Base-by-base conservation (phyloP, 2,113 vertebrate species). In the Plecotus auritus region DNA sequence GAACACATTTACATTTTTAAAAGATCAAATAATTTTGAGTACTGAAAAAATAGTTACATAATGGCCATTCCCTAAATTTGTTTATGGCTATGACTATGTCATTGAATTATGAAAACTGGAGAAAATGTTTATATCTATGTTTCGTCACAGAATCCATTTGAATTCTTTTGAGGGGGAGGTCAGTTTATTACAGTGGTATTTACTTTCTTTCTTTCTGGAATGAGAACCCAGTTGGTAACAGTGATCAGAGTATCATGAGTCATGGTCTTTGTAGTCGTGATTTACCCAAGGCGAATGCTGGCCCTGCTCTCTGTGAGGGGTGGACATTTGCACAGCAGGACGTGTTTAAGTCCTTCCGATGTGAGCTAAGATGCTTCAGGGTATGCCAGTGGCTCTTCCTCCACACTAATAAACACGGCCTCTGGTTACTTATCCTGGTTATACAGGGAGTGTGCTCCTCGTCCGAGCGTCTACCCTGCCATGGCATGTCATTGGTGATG, bases 401-500 rank as follows among this genome's bases (percentile, higher is more conserved):
- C 0, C 2, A 45, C 0, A 14, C 45, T 9, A 0, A 2, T 14
- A 10, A 66, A 78, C 45, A 4, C 0, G 3, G 17, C 73, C 26
- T 51, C 61, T 3, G 0, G n/a, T 40, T 70, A 37, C 61, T 26
- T 16, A 18, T 5, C 30, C 8, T 5, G 26, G n/a, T 37, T 1
- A 1, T 1, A 3, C 17, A 42, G 40, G 23, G 56, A 32, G 37
- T 2, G 3, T 0, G 9, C 4, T 3, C 23, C 54, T 11, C 0
- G 2, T 8, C 30, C 1, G 0, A 10, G 54, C 5, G 0, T 7
- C 54, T 3, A 0, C 4, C 69, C 42, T 51, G 61, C 64, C 3
- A 4, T 7, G 14, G 40, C 10, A 1, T 10, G 28, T 26, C 13
- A 2, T 0, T 32, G 54, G 4, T 10, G 30, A 35, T 4, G 45